These are phyloP conservation scores for Drosophila sp. DNA, from an alignment of 1,140 invertebrate genomes.

Conservation along the genomic window DNA sequence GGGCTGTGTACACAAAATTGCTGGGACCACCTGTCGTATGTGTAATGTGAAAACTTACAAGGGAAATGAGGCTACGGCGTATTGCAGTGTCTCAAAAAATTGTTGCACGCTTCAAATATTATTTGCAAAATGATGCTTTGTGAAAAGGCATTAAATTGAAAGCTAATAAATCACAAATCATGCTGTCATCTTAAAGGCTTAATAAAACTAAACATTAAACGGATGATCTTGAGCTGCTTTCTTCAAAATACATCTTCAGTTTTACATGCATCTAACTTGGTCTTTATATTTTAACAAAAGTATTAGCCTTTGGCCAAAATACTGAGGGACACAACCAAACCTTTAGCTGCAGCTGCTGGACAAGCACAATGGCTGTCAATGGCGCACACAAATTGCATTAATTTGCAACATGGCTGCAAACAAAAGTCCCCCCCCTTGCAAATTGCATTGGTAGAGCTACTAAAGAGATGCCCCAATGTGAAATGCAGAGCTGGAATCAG, in stretches of 20 bases:
- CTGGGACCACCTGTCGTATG: constrained; percentile 47
- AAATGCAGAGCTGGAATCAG: background rate
- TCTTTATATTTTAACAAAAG: background rate
- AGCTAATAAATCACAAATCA: constrained; percentile 3
- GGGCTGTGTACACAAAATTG: background rate
- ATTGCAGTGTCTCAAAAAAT: too few species aligned
- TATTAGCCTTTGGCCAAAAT: too few species aligned
- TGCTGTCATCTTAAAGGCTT: too few species aligned
- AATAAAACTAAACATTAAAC: too few species aligned
- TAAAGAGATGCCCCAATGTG: background rate
- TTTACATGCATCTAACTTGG: background rate
- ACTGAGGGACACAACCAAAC: too few species aligned
- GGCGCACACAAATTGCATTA: constrained; percentile 67
- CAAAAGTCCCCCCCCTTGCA: constrained; percentile 37
- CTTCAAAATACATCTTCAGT: background rate
- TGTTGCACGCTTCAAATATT: too few species aligned
- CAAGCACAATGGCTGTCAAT: constrained; percentile 62
- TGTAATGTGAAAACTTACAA: constrained; percentile 20
- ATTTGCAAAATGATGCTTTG: too few species aligned
- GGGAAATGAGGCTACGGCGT: constrained; percentile 34
- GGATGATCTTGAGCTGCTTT: background rate
- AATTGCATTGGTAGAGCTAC: constrained; percentile 31
- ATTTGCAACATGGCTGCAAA: constrained; percentile 59
- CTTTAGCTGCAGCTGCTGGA: background rate
- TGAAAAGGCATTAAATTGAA: background rate